Base-by-base conservation (phyloP, 2,113 vertebrate genomes). In the Aix galericulata region DNA sequence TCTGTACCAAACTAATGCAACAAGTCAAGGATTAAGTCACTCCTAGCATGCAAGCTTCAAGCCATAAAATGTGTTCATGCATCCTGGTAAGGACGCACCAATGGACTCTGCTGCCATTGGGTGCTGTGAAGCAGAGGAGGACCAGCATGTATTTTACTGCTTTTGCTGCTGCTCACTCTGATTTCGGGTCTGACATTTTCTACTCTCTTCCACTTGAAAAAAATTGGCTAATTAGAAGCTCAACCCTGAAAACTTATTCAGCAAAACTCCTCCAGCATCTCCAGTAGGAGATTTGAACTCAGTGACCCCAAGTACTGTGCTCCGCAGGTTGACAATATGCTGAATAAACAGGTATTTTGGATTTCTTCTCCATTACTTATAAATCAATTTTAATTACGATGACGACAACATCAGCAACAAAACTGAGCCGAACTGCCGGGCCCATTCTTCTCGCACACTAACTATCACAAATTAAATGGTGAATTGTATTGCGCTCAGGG, bases 361-460 rank as follows among this genome's bases (percentile, higher is more conserved):
- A 64, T 84, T 90, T 69, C 83, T 92, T 64, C 42, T 72, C 64
- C 40, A 94, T 80, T 29, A 50, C 48, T 88, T 94, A 94, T 93
- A 97, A 97, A 97, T 97, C 97, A 96, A 89, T 98, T 98, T 97
- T 97, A 97, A 98, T 98, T 96, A 96, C 32, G 8, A 86, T 2
- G 71, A 87, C 56, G 63, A 89, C 55, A 64, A 86, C 90, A 95
- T 88, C 82, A 81, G 88, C 88, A 78, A 81, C 86, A 80, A 92
- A 95, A 93, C 2, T 0, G 48, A 95, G 96, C 96, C 96, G 92
- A 96, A 93, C 22, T 14, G 92, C 56, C 69, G 69, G 96, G 86
- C 77, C 91, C 91, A 79, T 96, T 84, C 93, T 93, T 89, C 82
- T 95, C 23, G 26, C 92, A 75, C 88, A 12, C 75, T 97, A 98